Conservation (phyloP, 2,797 vertebrate genomes). For the Acrocephalus scirpaceus region DNA sequence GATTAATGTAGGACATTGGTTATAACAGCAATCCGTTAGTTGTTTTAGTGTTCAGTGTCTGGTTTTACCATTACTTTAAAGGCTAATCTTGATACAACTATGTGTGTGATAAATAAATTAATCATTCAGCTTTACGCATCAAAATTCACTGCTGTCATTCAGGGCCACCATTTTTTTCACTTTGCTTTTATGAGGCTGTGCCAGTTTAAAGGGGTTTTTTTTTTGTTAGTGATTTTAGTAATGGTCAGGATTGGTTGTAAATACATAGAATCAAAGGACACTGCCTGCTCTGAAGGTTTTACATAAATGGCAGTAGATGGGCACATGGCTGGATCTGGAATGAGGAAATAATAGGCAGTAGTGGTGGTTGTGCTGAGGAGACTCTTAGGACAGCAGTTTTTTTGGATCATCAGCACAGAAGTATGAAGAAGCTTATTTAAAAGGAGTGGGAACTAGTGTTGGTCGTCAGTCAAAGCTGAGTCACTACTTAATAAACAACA, state of each 20-base stretch:
- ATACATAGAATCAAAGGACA: background rate
- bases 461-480: background rate
- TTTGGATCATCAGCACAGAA: background rate
- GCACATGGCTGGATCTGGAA: rapidly evolving
- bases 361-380: background rate
- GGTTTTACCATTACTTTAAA: background rate
- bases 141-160: background rate
- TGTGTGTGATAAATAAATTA: background rate
- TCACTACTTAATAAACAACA: background rate
- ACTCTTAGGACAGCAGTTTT: background rate
- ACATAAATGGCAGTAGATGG: background rate
- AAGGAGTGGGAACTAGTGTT: background rate
- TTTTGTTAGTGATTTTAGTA: background rate
- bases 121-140: background rate
- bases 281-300: background rate
- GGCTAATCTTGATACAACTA: background rate
- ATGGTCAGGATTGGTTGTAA: background rate
- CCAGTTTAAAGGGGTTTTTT: background rate
- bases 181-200: background rate
- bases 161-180: background rate
- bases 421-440: background rate
- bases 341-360: background rate
- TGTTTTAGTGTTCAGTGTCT: background rate
- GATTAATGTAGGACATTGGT: background rate
- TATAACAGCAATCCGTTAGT: background rate